A percentile compares a stretch with the other conserved stretches of the same genome.
Evolutionary conservation across 2,888 invertebrate genomes (phyloP).

Genomic region (Rotaria macrura): DNA sequence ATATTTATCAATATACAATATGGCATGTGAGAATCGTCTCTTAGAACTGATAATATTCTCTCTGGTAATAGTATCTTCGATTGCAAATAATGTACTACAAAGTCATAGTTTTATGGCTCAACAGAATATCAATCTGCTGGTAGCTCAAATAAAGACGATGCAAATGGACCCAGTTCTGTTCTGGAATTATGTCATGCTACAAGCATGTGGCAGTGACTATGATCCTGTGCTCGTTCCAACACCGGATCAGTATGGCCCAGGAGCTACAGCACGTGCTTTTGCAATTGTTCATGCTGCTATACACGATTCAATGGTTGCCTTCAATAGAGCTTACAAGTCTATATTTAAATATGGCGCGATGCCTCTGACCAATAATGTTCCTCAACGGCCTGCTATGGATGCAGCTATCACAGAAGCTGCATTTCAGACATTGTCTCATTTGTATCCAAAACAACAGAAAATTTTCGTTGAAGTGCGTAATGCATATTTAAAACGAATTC

Average conservation of each 20-base stretch:
- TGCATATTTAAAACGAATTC: background rate
- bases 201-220: background rate
- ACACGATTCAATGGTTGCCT: background rate
- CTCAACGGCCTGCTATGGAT: background rate
- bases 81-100: no score
- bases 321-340: background rate
- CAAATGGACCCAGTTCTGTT: background rate
- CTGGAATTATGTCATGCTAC: background rate
- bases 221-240: background rate
- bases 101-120: no score
- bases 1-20: no score
- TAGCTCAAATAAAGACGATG: no score
- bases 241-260: background rate
- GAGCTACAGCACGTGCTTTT: background rate
- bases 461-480: background rate
- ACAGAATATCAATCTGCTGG: no score
- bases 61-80: no score
- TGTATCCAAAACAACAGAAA: background rate
- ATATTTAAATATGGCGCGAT: background rate
- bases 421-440: background rate
- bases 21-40: no score
- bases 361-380: background rate
- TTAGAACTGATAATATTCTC: no score
- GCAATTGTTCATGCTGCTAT: background rate
- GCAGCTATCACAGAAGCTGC: background rate